Evolutionary conservation across 2,113 vertebrate species (phyloP).

Genomic region (Trichechus manatus): DNA sequence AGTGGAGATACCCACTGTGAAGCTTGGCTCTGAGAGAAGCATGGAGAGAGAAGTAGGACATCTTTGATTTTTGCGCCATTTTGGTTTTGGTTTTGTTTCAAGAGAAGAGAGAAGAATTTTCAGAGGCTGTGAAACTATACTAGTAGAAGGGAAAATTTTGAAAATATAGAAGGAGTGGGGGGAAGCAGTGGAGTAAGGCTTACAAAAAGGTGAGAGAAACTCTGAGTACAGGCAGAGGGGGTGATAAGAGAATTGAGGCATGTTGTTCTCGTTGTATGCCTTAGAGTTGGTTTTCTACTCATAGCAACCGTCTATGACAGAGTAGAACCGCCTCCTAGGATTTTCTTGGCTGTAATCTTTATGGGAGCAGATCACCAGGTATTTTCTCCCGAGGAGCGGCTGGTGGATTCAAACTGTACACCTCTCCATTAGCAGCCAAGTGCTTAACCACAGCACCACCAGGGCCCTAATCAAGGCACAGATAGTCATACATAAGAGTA

Average conservation of each 20-base stretch:
- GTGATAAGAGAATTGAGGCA: not conserved
- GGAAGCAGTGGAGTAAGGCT: not conserved
- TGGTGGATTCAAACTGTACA: not conserved
- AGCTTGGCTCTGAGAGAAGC: not conserved
- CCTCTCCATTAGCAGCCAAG: not conserved
- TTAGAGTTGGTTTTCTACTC: not conserved
- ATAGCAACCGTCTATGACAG: not conserved
- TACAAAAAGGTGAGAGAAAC: not conserved
- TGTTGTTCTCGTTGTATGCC: too few relatives aligned
- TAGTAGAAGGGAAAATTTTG: not conserved
- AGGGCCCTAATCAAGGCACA: not conserved
- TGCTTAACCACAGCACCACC: not conserved
- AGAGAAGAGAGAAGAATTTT: not conserved
- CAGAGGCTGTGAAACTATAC: not conserved
- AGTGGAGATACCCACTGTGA: too few relatives aligned
- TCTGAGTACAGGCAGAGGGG: not conserved
- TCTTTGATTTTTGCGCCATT: not conserved
- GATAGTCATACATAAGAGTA: not conserved
- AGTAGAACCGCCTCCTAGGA: not conserved
- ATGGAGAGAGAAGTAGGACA: rapidly evolving
- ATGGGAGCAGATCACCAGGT: not conserved
- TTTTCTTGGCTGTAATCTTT: not conserved
- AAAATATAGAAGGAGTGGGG: not conserved
- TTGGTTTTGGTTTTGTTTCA: not conserved
- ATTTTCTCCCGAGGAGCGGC: not conserved